phyloP scores from a whole-genome alignment of 64 coral and sea anemone species.

The Stichodactyla mertensii region DNA sequence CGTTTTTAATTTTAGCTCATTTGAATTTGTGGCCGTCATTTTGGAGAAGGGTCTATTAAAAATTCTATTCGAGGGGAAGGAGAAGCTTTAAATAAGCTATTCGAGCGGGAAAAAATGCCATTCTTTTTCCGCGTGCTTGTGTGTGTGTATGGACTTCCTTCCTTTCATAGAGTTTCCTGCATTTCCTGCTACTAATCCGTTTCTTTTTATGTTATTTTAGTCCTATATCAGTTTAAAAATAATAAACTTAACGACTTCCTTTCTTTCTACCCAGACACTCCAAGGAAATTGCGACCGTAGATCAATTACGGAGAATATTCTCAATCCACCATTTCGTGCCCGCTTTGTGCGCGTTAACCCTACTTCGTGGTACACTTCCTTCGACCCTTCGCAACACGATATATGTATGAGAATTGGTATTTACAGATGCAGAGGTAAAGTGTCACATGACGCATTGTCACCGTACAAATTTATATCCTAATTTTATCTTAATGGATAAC shows the following conservation, averaged over 20 bases:
- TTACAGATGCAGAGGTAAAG: conserved; percentile 15
- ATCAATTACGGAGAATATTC: conserved; percentile 16
- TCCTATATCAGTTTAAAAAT: background rate
- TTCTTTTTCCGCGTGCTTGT: too few species aligned
- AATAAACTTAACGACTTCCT: background rate
- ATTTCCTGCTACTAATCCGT: too few species aligned
- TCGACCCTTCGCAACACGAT: background rate
- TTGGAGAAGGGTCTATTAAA: too few species aligned
- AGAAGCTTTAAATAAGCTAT: too few species aligned
- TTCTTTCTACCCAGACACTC: background rate
- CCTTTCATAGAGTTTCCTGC: too few species aligned
- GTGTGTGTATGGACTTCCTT: too few species aligned
- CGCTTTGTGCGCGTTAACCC: background rate
- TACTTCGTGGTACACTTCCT: background rate
- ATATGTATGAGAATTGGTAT: conserved; percentile 24
- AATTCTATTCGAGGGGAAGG: too few species aligned
- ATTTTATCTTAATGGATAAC: too few species aligned
- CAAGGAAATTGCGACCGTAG: conserved; percentile 2
- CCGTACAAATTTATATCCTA: background rate
- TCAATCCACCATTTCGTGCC: conserved; percentile 7
- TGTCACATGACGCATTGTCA: background rate
- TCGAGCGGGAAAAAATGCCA: too few species aligned
- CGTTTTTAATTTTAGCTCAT: too few species aligned
- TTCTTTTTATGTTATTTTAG: background rate
- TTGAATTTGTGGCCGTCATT: too few species aligned